Percentiles rank a stretch among this genome's conserved stretches.
Evolutionary conservation across 2,888 invertebrate species (phyloP).

Genomic region (Lacanobia wlatinum): DNA sequence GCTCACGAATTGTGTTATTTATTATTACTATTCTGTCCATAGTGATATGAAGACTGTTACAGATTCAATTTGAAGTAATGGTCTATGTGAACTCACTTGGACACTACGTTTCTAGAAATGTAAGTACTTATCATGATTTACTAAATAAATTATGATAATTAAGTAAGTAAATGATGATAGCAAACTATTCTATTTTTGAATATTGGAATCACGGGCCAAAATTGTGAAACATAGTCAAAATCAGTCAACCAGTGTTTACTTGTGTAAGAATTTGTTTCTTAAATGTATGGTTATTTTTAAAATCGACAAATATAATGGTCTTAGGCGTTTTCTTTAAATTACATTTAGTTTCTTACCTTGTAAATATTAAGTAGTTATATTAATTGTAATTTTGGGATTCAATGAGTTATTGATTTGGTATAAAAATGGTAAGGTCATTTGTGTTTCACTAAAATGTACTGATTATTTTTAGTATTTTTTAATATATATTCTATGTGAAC

Average conservation of each 20-base stretch:
- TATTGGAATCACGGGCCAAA: constrained; percentile 88
- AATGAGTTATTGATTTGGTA: constrained; percentile 78
- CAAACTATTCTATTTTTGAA: constrained; percentile 76
- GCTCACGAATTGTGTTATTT: constrained; percentile 86
- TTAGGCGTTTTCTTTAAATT: constrained; percentile 66
- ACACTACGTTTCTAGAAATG: constrained; percentile 67
- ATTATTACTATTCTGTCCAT: constrained; percentile 77
- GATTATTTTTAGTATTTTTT: constrained; percentile 88
- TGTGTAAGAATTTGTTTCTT: constrained; percentile 66
- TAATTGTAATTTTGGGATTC: constrained; percentile 75
- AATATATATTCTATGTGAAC: constrained; percentile 86
- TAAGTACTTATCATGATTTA: constrained; percentile 80
- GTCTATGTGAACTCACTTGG: constrained; percentile 70
- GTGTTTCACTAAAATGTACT: constrained; percentile 89
- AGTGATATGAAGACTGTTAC: constrained; percentile 77
- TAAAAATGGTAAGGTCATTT: constrained; percentile 81
- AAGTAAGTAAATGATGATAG: constrained; percentile 67
- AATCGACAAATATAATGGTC: constrained; percentile 60
- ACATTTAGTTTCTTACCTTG: constrained; percentile 67
- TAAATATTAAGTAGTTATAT: constrained; percentile 71
- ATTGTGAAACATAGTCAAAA: constrained; percentile 87
- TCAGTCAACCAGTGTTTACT: constrained; percentile 81
- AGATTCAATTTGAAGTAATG: constrained; percentile 70
- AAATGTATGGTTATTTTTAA: constrained; percentile 65
- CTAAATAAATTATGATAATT: constrained; percentile 71